Evolutionary conservation across 1,140 invertebrate genomes (phyloP).

Genomic region (Planococcus citri): DNA sequence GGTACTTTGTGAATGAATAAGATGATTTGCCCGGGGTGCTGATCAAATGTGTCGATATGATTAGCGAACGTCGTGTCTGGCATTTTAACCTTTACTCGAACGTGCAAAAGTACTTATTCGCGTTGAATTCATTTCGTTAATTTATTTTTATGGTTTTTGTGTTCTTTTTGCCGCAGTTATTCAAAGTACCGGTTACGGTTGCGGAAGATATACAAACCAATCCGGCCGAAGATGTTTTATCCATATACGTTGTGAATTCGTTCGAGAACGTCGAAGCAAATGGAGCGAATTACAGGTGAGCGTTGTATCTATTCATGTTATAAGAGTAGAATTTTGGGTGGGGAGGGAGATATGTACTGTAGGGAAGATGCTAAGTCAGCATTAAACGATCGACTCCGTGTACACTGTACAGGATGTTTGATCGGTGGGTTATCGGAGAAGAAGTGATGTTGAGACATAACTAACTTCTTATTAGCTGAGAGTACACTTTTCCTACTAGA

Average conservation of each 20-base stretch:
- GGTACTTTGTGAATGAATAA: background rate
- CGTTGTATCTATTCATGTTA: background rate
- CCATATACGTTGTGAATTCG: constrained; percentile 2
- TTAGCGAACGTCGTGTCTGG: background rate
- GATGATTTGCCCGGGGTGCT: background rate
- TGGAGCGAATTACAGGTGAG: background rate
- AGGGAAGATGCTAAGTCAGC: too few relatives aligned
- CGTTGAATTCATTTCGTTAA: constrained; percentile 9
- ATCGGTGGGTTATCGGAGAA: too few relatives aligned
- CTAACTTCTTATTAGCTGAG: too few relatives aligned
- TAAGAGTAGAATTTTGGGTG: background rate
- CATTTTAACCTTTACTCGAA: background rate
- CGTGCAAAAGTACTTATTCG: background rate
- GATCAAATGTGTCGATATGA: background rate
- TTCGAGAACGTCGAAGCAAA: background rate
- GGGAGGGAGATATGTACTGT: too few relatives aligned
- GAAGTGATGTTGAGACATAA: too few relatives aligned
- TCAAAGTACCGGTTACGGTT: background rate
- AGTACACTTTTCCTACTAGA: too few relatives aligned
- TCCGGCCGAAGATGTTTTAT: background rate
- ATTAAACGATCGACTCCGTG: too few relatives aligned
- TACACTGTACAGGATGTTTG: too few relatives aligned
- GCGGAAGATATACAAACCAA: background rate
- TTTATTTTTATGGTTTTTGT: constrained; percentile 16
- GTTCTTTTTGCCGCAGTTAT: constrained; percentile 10